Percentiles rank a stretch among this genome's conserved stretches.
phyloP scores from a whole-genome alignment of 2,113 vertebrate genomes.

The Gallinago paraguaiae region DNA sequence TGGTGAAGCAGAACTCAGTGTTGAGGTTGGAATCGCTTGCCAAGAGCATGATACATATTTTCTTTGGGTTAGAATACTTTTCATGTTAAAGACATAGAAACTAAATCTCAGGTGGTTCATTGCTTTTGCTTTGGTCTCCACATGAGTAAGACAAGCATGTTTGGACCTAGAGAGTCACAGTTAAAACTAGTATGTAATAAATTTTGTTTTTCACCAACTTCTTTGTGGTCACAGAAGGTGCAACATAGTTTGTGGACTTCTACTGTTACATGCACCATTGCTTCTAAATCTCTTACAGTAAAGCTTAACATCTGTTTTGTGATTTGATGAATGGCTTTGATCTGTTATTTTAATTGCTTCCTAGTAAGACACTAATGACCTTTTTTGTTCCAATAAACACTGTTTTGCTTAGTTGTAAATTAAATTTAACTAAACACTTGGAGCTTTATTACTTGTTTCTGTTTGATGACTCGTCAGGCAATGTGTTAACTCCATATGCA shows the following conservation, averaged over 20 bases:
- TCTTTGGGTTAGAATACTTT: neutral
- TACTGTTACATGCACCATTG: slow-evolving; percentile 37
- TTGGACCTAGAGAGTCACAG: neutral
- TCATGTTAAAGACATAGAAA: neutral
- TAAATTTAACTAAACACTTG: slow-evolving; percentile 77
- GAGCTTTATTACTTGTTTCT: slow-evolving; percentile 66
- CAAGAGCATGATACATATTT: neutral
- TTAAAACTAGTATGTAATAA: neutral
- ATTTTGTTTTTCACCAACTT: slow-evolving; percentile 24
- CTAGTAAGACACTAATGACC: slow-evolving; percentile 81
- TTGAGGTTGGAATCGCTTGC: neutral
- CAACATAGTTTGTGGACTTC: slow-evolving; percentile 26
- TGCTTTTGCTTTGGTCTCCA: neutral
- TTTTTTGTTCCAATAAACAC: slow-evolving; percentile 82
- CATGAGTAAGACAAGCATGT: neutral
- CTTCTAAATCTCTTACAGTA: slow-evolving; percentile 70
- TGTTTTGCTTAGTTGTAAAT: slow-evolving; percentile 79
- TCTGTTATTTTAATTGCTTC: slow-evolving; percentile 81
- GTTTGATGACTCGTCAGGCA: slow-evolving; percentile 31
- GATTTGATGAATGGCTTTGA: slow-evolving; percentile 79
- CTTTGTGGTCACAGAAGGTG: slow-evolving; percentile 12
- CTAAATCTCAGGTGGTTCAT: neutral
- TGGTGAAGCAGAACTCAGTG: neutral
- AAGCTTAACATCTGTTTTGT: slow-evolving; percentile 79
- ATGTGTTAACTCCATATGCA: slow-evolving; percentile 44